phyloP scores from a whole-genome alignment of 2,113 vertebrate genomes.

The Henicopernis longicauda region DNA sequence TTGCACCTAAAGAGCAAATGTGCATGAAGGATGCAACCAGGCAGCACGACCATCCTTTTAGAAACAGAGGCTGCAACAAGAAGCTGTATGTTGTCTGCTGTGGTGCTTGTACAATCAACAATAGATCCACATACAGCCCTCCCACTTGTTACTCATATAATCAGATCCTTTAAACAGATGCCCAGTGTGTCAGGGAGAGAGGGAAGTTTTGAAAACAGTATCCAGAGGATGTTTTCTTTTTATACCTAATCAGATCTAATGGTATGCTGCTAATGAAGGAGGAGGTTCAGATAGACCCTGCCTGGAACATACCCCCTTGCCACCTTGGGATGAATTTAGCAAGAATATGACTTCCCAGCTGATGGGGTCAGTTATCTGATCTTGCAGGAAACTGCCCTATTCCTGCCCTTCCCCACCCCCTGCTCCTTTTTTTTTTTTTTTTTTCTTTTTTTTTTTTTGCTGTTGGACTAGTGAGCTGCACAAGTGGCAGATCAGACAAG shows the following conservation, averaged over 20 bases:
- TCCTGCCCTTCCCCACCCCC: not conserved
- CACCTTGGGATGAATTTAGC: not conserved
- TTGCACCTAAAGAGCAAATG: not conserved
- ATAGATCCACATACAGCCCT: not conserved
- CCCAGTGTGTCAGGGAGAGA: not conserved
- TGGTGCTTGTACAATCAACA: not conserved
- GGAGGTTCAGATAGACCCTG: not conserved
- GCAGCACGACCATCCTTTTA: not conserved
- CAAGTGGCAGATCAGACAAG: not conserved
- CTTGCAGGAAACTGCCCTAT: not conserved
- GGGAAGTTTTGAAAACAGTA: not conserved
- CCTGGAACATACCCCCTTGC: not conserved
- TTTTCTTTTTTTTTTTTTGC: too few relatives aligned
- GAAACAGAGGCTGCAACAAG: not conserved
- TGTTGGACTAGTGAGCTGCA: not conserved
- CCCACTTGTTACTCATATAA: not conserved
- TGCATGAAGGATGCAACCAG: rapidly evolving
- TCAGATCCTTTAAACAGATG: not conserved
- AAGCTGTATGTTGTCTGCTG: not conserved
- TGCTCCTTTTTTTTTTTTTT: too few relatives aligned
- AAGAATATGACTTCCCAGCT: not conserved
- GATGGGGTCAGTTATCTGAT: not conserved
- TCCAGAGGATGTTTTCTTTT: not conserved
- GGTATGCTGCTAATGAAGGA: not conserved
- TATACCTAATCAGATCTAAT: not conserved